Evolutionary conservation across 2,888 invertebrate genomes (phyloP).

Genomic region (Acanthococcus lagerstroemiae): DNA sequence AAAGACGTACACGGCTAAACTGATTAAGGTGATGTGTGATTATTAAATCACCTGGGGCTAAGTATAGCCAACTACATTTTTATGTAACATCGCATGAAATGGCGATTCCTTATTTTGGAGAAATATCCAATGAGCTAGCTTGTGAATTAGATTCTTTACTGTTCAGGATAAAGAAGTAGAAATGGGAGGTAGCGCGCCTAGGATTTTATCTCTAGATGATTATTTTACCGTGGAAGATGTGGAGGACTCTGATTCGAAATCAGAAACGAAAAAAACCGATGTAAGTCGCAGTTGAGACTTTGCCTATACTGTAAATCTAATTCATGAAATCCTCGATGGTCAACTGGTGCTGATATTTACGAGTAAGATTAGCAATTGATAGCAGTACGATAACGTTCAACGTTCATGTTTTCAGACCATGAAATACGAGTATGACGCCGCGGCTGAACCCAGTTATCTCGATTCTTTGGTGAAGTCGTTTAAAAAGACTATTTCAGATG

Average conservation of each 20-base stretch:
- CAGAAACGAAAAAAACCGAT: background rate
- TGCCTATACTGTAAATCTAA: no score
- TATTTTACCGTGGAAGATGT: slow-evolving; percentile 87
- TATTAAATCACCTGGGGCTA: no score
- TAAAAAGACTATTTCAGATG: slow-evolving; percentile 79
- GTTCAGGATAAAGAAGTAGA: slow-evolving; percentile 60
- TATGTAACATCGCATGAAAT: no score
- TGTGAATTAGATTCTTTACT: background rate
- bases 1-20: slow-evolving; percentile 79
- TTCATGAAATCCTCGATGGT: no score
- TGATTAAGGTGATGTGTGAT: slow-evolving; percentile 83
- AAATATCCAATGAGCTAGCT: no score
- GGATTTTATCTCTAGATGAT: slow-evolving; percentile 88
- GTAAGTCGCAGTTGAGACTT: no score
- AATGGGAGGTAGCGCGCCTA: slow-evolving; percentile 75
- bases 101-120: no score
- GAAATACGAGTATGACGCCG: slow-evolving; percentile 80
- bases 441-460: slow-evolving; percentile 70
- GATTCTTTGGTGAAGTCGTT: slow-evolving; percentile 76
- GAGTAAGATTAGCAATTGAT: background rate
- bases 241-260: slow-evolving; percentile 56
- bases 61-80: no score
- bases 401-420: slow-evolving; percentile 47
- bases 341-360: no score
- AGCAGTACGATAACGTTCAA: slow-evolving; percentile 10